Evolutionary conservation across 2,113 vertebrate species (phyloP).

Genomic region (Tachycineta bicolor): DNA sequence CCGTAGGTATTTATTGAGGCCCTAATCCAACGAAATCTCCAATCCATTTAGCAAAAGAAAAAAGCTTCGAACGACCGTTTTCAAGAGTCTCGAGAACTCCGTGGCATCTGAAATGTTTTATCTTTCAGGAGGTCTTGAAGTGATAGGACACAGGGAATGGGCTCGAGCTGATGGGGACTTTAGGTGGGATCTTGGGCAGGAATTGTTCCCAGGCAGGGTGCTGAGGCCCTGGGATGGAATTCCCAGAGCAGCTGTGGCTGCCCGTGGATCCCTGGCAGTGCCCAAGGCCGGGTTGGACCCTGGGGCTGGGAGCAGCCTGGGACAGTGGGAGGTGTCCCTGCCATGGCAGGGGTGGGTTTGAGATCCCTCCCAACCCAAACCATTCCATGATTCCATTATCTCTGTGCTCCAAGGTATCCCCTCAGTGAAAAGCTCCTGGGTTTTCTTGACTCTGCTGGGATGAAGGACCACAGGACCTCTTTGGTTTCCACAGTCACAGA

Average conservation of each 20-base stretch:
- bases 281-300: neutral
- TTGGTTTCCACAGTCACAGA: neutral
- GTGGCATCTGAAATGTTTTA: neutral
- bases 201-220: neutral
- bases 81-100: neutral
- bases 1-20: slow-evolving; percentile 55
- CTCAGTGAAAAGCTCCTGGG: neutral
- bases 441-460: neutral
- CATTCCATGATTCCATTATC: neutral
- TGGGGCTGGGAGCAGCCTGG: neutral
- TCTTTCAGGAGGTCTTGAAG: neutral
- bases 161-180: neutral
- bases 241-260: neutral
- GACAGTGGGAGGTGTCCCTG: too few species aligned
- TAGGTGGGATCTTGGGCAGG: neutral
- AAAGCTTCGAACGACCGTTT: slow-evolving; percentile 9
- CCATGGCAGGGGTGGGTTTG: too few species aligned
- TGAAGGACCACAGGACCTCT: neutral
- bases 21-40: slow-evolving; percentile 48
- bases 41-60: slow-evolving; percentile 42
- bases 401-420: neutral
- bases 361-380: too few species aligned
- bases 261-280: neutral
- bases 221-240: neutral
- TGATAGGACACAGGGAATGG: neutral